These are phyloP conservation scores for Venustoraphidia nigricollis DNA, from an alignment of 2,888 invertebrate genomes.

Conservation along the genomic window DNA sequence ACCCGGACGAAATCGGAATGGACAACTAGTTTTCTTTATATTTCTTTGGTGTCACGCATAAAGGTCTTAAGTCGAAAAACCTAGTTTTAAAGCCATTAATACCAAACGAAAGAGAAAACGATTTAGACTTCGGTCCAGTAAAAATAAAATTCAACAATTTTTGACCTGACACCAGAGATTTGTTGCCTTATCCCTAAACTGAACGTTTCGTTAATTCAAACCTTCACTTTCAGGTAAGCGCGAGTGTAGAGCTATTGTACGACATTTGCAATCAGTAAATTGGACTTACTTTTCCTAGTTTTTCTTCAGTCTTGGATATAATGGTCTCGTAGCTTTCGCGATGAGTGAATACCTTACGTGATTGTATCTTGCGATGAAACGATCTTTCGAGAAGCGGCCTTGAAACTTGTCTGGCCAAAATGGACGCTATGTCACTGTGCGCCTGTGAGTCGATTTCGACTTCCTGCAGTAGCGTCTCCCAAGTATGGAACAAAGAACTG, in stretches of 20 bases:
- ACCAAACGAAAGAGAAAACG: no score
- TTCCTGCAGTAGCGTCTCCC: constrained; percentile 82
- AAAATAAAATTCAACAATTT: no score
- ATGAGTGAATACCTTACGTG: constrained; percentile 78
- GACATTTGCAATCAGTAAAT: constrained; percentile 3
- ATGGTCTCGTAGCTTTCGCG: constrained; percentile 82
- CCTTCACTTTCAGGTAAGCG: neutral
- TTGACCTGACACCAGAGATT: no score
- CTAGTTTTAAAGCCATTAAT: no score
- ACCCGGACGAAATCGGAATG: no score
- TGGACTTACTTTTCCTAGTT: constrained; percentile 46
- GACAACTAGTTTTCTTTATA: no score
- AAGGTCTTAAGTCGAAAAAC: no score
- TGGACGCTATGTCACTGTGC: constrained; percentile 69
- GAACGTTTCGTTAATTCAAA: no score
- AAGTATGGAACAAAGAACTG: constrained; percentile 71
- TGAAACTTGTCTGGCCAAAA: constrained; percentile 61
- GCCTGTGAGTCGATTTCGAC: constrained; percentile 80
- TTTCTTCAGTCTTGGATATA: constrained; percentile 70
- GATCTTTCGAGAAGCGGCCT: constrained; percentile 73
- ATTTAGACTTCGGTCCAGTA: no score
- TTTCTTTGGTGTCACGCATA: no score
- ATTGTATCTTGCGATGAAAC: constrained; percentile 81
- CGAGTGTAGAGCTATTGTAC: neutral
- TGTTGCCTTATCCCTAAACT: no score